These are phyloP conservation scores for Odontophorus gujanensis DNA, from an alignment of 2,113 vertebrate genomes.

Conservation along the genomic window DNA sequence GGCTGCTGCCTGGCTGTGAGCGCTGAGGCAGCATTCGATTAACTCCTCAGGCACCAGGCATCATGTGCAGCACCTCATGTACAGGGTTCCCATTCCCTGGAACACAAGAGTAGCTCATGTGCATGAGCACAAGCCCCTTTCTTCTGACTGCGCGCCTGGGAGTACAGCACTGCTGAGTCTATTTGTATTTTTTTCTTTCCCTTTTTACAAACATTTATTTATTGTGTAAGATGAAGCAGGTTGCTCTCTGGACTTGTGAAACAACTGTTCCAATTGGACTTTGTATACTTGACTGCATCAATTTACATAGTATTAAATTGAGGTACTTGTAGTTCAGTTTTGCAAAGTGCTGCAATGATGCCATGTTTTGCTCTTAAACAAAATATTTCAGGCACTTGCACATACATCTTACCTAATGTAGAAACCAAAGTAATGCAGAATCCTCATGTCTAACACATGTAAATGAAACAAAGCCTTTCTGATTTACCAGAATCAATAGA, in stretches of 20 bases:
- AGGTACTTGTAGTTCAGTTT: neutral
- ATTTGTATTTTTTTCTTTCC: neutral
- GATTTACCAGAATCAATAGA: neutral
- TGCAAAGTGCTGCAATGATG: neutral
- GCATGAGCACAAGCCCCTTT: neutral
- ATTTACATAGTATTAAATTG: slow-evolving; percentile 7
- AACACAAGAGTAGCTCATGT: neutral
- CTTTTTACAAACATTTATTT: neutral
- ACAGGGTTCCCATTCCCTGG: neutral
- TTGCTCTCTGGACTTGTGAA: neutral
- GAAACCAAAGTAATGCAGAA: neutral
- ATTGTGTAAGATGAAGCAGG: neutral
- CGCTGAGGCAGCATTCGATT: neutral
- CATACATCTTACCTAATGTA: neutral
- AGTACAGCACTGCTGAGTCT: neutral
- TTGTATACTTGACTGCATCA: neutral
- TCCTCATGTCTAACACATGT: neutral
- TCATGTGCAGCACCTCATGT: neutral
- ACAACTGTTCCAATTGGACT: neutral
- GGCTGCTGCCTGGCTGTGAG: slow-evolving; percentile 7
- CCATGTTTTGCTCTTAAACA: neutral
- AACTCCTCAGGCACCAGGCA: neutral
- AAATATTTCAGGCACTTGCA: neutral
- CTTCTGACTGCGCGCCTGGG: neutral
- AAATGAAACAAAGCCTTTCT: neutral